Evolutionary conservation across 2,113 vertebrate species (phyloP), one percentile per base, ranked within the genome.

Genomic region (Mionectes macconnelli): DNA sequence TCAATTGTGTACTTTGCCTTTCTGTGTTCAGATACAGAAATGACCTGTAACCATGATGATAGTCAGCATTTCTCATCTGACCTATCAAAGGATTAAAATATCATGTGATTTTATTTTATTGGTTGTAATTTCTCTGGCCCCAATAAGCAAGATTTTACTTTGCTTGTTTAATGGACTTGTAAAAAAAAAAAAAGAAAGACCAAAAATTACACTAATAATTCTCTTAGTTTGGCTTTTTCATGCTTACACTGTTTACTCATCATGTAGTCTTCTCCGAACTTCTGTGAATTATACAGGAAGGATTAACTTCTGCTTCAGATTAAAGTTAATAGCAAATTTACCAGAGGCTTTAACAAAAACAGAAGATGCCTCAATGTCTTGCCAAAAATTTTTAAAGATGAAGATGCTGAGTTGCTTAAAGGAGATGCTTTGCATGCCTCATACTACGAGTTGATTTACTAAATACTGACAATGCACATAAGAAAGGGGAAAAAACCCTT

Each of bases 251-350:
- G 27, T 82, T 84, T 73, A 6, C 44, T 19, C 15, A 11, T 56
- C 73, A n/a, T 23, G 69, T 40, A 56, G 16, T 50, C 31, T 80
- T 89, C 63, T 66, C 37, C 45, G 74, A 57, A 78, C 73, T 90
- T 74, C 42, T 47, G 19, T 62, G 50, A 80, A 42, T 86, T 77
- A 37, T 42, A 56, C n/a, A 6, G 4, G 52, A 60, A 84, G 44
- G 39, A 76, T 24, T 75, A 70, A 44, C 16, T 78, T 81, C 30
- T 85, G 11, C 42, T 89, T 86, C 42, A 59, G 15, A 88, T 59
- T 70, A 50, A 90, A 90, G 45, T 73, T 39, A 77, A 62, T 15
- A 62, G 35, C 12, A 84, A 53, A 63, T 89, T 84, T 84, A 31
- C 9, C 17, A 70, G 10, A 67, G 50, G 62, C 42, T 88, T 85